A percentile compares a stretch with the other conserved stretches of the same genome.
These are phyloP conservation scores for Pterobdella sp. DNA, from an alignment of 2,888 invertebrate species.

Conservation along the genomic window DNA sequence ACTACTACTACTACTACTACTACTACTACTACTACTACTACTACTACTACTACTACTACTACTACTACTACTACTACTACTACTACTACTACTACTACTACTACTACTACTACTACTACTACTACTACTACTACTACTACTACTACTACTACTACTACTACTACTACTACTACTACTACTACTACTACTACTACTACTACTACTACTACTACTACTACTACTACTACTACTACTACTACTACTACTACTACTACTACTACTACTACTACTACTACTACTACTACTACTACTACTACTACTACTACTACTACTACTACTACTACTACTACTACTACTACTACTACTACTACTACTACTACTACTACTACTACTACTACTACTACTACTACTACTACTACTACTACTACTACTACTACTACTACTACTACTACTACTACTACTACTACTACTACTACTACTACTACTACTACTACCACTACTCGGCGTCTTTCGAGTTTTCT, in stretches of 20 bases:
- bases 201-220: neutral
- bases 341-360: neutral
- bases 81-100: constrained; percentile 1
- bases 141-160: neutral
- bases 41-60: constrained; percentile 21
- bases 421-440: constrained; percentile 1
- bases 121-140: neutral
- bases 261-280: neutral
- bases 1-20: constrained; percentile 22
- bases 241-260: neutral
- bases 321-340: neutral
- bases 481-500: neutral
- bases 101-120: neutral
- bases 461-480: neutral
- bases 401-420: constrained; percentile 1
- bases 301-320: neutral
- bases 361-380: neutral
- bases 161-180: neutral
- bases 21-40: constrained; percentile 22
- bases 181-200: neutral
- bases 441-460: constrained; percentile 1
- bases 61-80: constrained; percentile 17
- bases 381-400: neutral
- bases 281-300: neutral
- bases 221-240: neutral